These are phyloP conservation scores for Malurus splendens DNA, from an alignment of 2,797 vertebrate genomes.

Conservation along the genomic window DNA sequence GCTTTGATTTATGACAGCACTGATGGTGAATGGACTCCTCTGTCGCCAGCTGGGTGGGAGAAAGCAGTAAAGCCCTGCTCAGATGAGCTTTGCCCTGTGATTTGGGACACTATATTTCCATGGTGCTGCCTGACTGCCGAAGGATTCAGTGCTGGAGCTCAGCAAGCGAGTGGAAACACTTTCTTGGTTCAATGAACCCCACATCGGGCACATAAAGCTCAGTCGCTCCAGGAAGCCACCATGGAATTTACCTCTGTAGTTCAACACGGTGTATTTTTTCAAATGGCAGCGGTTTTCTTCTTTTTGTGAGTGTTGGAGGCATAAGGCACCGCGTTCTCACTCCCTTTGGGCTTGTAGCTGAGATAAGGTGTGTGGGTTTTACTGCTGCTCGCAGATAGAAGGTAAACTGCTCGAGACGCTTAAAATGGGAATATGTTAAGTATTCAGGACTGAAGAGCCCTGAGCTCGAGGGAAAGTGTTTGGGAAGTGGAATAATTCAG, in stretches of 20 bases:
- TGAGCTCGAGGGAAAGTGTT: not conserved
- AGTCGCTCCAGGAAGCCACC: not conserved
- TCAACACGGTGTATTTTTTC: not conserved
- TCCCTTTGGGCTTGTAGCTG: constrained; percentile 37
- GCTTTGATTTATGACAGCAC: not conserved
- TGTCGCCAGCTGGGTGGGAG: accelerated
- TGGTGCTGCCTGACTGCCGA: not conserved
- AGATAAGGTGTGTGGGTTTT: constrained; percentile 23
- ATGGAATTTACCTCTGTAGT: not conserved
- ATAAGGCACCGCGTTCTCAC: not conserved
- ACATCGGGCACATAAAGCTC: not conserved
- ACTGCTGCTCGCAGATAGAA: not conserved
- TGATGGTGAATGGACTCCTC: not conserved
- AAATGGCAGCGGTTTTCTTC: not conserved
- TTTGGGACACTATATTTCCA: not conserved
- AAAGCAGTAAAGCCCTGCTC: not conserved
- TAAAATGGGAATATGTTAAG: constrained; percentile 5
- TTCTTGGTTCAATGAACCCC: not conserved
- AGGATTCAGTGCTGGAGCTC: not conserved
- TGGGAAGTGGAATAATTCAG: not conserved
- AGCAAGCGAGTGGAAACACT: not conserved
- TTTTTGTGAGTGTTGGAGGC: not conserved
- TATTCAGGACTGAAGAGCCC: not conserved
- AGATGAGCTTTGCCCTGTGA: not conserved
- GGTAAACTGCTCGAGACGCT: constrained; percentile 30